Evolutionary conservation across 2,797 vertebrate genomes (phyloP).

Genomic region (Coluber constrictor): DNA sequence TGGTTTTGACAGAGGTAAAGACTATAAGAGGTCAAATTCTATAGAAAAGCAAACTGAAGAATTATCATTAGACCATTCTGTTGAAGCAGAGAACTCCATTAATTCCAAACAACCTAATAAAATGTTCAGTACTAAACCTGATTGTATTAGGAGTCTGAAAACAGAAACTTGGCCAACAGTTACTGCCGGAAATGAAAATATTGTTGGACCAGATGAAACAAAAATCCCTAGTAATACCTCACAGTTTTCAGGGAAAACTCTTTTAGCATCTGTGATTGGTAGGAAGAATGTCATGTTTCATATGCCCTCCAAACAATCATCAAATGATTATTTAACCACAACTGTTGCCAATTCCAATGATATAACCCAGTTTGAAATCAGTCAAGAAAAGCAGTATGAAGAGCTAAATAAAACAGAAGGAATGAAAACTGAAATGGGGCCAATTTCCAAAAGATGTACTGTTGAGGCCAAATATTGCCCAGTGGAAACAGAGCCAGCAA

Average conservation of each 20-base stretch:
- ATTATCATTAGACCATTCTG: slow-evolving; percentile 33
- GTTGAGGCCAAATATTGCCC: background rate
- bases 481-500: slow-evolving; percentile 8
- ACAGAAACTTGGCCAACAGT: slow-evolving; percentile 31
- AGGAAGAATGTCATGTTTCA: slow-evolving; percentile 77
- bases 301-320: slow-evolving; percentile 85
- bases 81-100: slow-evolving; percentile 12
- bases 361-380: slow-evolving; percentile 56
- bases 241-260: slow-evolving; percentile 57
- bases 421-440: background rate
- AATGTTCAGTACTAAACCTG: slow-evolving; percentile 41
- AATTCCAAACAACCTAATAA: slow-evolving; percentile 38
- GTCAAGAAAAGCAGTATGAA: background rate
- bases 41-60: slow-evolving; percentile 51
- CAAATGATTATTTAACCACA: slow-evolving; percentile 92
- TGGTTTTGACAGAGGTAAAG: slow-evolving; percentile 78
- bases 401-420: slow-evolving; percentile 1
- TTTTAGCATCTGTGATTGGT: slow-evolving; percentile 48
- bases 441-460: slow-evolving; percentile 20
- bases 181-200: slow-evolving; percentile 37
- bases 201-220: slow-evolving; percentile 50
- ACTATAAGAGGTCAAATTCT: slow-evolving; percentile 81
- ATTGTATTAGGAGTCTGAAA: slow-evolving; percentile 46
- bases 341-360: slow-evolving; percentile 82
- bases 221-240: slow-evolving; percentile 52